Evolutionary conservation across 2,888 invertebrate species (phyloP).

Genomic region (Selenia dentaria): DNA sequence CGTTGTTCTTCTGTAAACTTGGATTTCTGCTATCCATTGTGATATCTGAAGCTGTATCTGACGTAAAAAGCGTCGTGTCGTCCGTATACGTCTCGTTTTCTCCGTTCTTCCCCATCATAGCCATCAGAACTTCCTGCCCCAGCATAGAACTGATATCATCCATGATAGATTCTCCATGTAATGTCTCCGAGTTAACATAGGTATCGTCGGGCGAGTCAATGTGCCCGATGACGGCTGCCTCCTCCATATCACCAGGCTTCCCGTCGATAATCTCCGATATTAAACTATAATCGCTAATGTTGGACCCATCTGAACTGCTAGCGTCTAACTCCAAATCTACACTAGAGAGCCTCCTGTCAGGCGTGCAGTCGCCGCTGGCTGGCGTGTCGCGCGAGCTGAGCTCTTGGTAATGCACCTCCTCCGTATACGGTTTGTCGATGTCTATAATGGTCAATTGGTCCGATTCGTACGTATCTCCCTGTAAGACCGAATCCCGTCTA

Average conservation of each 20-base stretch:
- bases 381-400: conserved; percentile 60
- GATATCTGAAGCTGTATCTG: conserved; percentile 80
- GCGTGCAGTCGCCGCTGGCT: conserved; percentile 69
- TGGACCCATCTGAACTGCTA: conserved; percentile 86
- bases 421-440: conserved; percentile 83
- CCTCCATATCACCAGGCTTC: conserved; percentile 68
- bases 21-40: conserved; percentile 81
- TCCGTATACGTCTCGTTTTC: conserved; percentile 89
- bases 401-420: conserved; percentile 71
- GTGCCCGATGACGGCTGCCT: conserved; percentile 87
- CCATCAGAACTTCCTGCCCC: conserved; percentile 87
- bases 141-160: conserved; percentile 91
- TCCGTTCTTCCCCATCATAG: conserved; percentile 86
- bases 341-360: conserved; percentile 70
- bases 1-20: conserved; percentile 83
- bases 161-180: conserved; percentile 91
- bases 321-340: conserved; percentile 80
- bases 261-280: conserved; percentile 88
- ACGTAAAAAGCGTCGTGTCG: conserved; percentile 88
- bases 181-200: conserved; percentile 87
- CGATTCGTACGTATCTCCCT: conserved; percentile 83
- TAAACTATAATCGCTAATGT: conserved; percentile 89
- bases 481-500: conserved; percentile 71
- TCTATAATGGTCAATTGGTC: conserved; percentile 88
- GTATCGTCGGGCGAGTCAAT: conserved; percentile 93